phyloP scores from a whole-genome alignment of 2,797 vertebrate genomes.

The Gymnothorax reevesii region DNA sequence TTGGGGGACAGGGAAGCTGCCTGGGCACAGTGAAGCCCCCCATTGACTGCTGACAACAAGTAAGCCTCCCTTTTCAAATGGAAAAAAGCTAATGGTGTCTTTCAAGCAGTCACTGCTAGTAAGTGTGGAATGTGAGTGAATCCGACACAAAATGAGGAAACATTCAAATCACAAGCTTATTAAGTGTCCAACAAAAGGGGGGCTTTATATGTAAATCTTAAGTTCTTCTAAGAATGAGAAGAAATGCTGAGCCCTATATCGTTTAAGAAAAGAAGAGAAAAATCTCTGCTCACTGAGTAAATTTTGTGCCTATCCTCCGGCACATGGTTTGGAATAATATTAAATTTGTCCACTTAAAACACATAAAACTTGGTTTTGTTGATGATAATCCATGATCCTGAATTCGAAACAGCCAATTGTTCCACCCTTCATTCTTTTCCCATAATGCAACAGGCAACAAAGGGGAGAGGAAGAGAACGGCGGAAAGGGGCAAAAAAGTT shows the following conservation, averaged over 20 bases:
- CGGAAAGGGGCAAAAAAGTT: conserved; percentile 41
- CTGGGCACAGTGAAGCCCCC: neutral
- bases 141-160: no score
- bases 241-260: neutral
- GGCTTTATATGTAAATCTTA: neutral
- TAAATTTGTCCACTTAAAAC: neutral
- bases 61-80: neutral
- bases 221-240: neutral
- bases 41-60: neutral
- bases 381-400: conserved; percentile 12
- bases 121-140: no score
- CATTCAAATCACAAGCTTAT: no score
- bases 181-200: no score
- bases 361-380: neutral
- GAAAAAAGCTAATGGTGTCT: neutral
- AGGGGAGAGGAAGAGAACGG: conserved; percentile 45
- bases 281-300: neutral
- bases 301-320: neutral
- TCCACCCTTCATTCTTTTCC: conserved; percentile 35
- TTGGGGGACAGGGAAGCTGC: neutral
- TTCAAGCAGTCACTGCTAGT: no score
- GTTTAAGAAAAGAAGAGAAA: neutral
- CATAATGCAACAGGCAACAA: conserved; percentile 58
- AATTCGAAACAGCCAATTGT: neutral
- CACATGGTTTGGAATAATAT: neutral